These are phyloP conservation scores for Scytalopus superciliaris DNA, from an alignment of 2,113 vertebrate genomes.

Conservation along the genomic window DNA sequence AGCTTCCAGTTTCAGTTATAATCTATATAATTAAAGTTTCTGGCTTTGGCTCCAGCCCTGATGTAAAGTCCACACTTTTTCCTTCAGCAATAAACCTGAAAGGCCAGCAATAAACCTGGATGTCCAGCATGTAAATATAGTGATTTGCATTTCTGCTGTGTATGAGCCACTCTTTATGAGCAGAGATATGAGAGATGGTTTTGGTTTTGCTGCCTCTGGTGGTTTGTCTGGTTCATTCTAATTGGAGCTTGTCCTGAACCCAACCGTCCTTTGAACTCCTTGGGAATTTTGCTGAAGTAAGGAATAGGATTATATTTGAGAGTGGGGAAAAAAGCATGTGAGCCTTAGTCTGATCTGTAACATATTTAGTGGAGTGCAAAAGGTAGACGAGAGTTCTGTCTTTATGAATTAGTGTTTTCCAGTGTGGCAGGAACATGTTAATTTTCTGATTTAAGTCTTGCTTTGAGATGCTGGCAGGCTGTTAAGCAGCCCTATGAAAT, in stretches of 20 bases:
- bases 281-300: not conserved
- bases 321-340: not conserved
- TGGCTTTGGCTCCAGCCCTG: not conserved
- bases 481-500: not conserved
- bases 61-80: not conserved
- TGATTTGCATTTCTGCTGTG: not conserved
- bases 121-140: not conserved
- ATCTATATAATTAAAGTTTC: not conserved
- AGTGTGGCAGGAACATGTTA: not conserved
- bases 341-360: not conserved
- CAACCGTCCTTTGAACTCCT: not conserved
- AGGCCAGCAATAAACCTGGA: not conserved
- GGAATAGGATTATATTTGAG: not conserved
- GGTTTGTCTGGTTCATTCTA: not conserved
- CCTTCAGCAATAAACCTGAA: not conserved
- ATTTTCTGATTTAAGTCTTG: not conserved
- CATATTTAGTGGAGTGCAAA: not conserved
- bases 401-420: not conserved
- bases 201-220: not conserved
- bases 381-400: not conserved
- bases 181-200: not conserved
- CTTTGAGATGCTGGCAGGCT: not conserved
- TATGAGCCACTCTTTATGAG: not conserved
- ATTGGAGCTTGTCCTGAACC: not conserved
- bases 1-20: not conserved